Evolutionary conservation across 2,888 invertebrate genomes (phyloP).

Genomic region (Polietes domitor): DNA sequence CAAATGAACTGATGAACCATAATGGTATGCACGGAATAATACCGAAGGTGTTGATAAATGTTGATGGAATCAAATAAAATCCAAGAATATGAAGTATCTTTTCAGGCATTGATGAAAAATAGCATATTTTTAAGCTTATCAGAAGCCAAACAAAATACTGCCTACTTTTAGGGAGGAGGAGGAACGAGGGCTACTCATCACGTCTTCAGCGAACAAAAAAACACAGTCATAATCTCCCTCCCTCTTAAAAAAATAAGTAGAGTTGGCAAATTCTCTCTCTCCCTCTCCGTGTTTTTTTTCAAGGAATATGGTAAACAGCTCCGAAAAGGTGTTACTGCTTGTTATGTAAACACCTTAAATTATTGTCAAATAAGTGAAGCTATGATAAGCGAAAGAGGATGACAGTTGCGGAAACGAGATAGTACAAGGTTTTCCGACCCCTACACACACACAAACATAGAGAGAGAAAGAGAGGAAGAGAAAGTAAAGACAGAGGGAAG

Average conservation of each 20-base stretch:
- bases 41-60: not conserved
- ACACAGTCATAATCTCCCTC: not conserved
- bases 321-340: not conserved
- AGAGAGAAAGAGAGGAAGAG: too few species aligned
- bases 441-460: too few species aligned
- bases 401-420: not conserved
- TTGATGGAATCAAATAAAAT: not conserved
- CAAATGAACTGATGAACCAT: not conserved
- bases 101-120: not conserved
- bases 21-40: not conserved
- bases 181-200: not conserved
- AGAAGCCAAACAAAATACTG: not conserved
- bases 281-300: not conserved
- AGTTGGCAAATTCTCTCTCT: not conserved
- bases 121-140: not conserved
- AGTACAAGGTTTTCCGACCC: too few species aligned
- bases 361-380: slow-evolving; percentile 6
- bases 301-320: not conserved
- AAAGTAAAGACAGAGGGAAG: not conserved
- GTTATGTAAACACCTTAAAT: slow-evolving; percentile 13
- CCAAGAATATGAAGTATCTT: not conserved
- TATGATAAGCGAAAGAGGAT: not conserved
- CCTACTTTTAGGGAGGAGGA: not conserved
- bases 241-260: not conserved
- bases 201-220: not conserved